These are phyloP conservation scores for Hipposideros larvatus DNA, from an alignment of 2,797 vertebrate genomes.

Conservation along the genomic window DNA sequence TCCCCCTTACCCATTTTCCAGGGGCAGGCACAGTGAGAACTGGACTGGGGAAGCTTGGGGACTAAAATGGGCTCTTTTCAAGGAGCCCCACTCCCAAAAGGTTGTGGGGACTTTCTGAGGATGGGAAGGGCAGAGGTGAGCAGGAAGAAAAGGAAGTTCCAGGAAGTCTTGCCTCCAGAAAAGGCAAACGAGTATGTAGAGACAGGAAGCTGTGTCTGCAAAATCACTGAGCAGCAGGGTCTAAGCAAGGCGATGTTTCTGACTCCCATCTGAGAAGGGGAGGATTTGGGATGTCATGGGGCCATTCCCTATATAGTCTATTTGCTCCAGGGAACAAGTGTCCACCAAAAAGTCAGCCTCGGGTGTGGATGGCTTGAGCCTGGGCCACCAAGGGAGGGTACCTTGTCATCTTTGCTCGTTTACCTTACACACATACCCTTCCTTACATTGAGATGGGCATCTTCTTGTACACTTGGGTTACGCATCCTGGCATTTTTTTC, in stretches of 20 bases:
- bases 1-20: slow-evolving; percentile 67
- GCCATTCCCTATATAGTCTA: not conserved
- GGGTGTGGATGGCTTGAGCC: not conserved
- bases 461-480: not conserved
- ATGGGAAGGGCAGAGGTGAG: not conserved
- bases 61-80: not conserved
- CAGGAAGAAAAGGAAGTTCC: slow-evolving; percentile 45
- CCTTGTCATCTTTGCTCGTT: not conserved
- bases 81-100: not conserved
- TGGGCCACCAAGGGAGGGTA: not conserved
- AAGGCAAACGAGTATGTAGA: not conserved
- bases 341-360: not conserved
- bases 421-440: not conserved
- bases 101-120: slow-evolving; percentile 46
- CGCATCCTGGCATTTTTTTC: not conserved
- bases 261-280: not conserved
- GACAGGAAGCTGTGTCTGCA: not conserved
- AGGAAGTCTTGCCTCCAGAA: not conserved
- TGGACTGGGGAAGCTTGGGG: not conserved
- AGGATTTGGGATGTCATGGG: not conserved
- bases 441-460: not conserved
- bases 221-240: not conserved
- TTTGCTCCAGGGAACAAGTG: not conserved
- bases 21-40: slow-evolving; percentile 33
- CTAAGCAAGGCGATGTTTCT: not conserved